Percentiles rank a stretch among this genome's conserved stretches.
Conservation (phyloP, 2,113 vertebrate species). For the Girardinichthys multiradiatus region DNA sequence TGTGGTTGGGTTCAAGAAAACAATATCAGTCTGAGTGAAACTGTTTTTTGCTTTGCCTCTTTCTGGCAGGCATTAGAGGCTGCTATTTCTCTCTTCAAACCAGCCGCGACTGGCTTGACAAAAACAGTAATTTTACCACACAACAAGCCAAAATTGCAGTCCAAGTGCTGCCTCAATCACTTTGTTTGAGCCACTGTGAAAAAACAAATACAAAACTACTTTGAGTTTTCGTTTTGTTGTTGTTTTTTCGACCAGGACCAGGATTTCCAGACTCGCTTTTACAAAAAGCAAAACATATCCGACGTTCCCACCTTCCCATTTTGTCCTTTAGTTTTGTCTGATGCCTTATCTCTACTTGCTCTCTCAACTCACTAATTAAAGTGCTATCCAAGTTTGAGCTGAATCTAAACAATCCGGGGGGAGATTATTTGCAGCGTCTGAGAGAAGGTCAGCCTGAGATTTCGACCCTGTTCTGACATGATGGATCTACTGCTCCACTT, state of each 20-base stretch:
- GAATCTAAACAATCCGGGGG: slow-evolving; percentile 26
- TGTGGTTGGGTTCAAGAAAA: neutral
- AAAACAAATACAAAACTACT: neutral
- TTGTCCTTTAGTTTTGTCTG: slow-evolving; percentile 1
- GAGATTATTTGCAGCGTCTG: slow-evolving; percentile 33
- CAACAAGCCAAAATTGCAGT: neutral
- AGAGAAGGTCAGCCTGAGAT: slow-evolving; percentile 14
- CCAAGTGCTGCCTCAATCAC: neutral
- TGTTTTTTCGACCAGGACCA: neutral
- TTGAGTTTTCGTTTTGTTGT: neutral
- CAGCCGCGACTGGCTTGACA: neutral
- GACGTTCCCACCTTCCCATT: neutral
- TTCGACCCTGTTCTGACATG: slow-evolving; percentile 50
- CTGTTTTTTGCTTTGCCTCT: neutral
- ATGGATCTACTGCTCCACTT: slow-evolving; percentile 70
- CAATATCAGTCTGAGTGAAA: neutral
- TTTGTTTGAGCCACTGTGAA: neutral
- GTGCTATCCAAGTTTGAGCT: slow-evolving; percentile 23
- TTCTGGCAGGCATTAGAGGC: neutral
- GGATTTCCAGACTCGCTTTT: neutral
- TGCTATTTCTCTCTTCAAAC: neutral
- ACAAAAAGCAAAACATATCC: slow-evolving; percentile 16
- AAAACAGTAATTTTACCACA: neutral
- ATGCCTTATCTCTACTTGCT: slow-evolving; percentile 11
- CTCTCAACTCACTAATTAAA: slow-evolving; percentile 38